These are phyloP conservation scores for Rhodeus uyekii DNA, from an alignment of 2,797 vertebrate species.

Conservation along the genomic window DNA sequence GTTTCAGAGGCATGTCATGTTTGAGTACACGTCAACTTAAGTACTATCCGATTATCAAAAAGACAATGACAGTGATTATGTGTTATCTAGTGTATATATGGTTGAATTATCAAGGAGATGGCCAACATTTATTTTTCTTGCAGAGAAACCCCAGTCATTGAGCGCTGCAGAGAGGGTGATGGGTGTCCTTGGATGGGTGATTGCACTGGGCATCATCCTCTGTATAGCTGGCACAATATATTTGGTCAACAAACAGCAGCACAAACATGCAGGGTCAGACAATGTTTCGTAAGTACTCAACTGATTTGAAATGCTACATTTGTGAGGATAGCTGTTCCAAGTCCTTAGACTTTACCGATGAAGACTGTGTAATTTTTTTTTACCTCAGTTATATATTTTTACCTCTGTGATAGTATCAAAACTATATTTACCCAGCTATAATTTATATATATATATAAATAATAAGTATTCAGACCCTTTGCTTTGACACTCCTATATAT, in stretches of 20 bases:
- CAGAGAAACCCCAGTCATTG: constrained; percentile 86
- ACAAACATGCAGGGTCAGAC: constrained; percentile 62
- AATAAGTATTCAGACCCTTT: too few relatives aligned
- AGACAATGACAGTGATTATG: background rate
- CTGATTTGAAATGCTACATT: background rate
- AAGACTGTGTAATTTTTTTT: background rate
- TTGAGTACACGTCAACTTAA: background rate
- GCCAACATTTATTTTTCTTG: constrained; percentile 38
- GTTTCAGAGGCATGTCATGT: constrained; percentile 47
- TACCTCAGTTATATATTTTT: background rate
- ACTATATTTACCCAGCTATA: background rate
- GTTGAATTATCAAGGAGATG: constrained; percentile 13
- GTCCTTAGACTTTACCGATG: background rate
- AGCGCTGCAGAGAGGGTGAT: constrained; percentile 77
- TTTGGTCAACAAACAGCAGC: constrained; percentile 77
- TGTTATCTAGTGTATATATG: background rate
- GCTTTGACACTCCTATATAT: too few relatives aligned
- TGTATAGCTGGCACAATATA: constrained; percentile 79
- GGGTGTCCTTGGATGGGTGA: constrained; percentile 79
- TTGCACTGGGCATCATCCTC: constrained; percentile 79
- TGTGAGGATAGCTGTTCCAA: background rate
- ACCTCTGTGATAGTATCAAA: background rate
- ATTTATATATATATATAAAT: background rate
- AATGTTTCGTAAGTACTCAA: constrained; percentile 75
- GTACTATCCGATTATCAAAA: background rate